Evolutionary conservation across 2,113 vertebrate genomes (phyloP), one percentile per base, ranked within the genome.

Genomic region (Cyanoramphus novaezelandiae): DNA sequence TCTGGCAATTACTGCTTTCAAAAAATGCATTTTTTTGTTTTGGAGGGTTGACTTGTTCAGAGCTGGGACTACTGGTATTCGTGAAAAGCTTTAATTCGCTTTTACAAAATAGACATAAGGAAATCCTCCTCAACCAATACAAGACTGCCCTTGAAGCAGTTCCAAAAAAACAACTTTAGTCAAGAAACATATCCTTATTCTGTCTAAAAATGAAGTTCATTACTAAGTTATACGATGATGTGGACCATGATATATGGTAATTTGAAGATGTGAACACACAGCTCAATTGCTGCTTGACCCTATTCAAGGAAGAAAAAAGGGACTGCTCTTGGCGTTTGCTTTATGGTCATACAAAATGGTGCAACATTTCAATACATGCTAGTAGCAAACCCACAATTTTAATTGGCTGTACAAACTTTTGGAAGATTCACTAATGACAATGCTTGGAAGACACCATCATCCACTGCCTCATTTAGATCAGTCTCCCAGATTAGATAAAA

Each of bases 261-360:
- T 20, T 43, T 3, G 31, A 76, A 77, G 7, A 63, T 7, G 5
- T 20, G 15, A 93, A 67, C 17, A 37, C n/a, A 72, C 9, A 71
- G 43, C 7, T 69, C 35, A 77, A 1, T 19, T 72, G 14, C 59
- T 77, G 19, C 17, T 86, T 57, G 29, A 86, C 8, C 5, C 4
- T 67, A 17, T 6, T 13, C 11, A 37, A 46, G 33, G 7, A 80
- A 2, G 1, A 5, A 43, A 57, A 43, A 82, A 28, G 10, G 3
- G 7, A 65, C 41, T 0, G 0, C 3, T 62, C 28, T n/a, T 69
- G 19, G 77, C 86, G n/a, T 24, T 18, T 77, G 12, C 44, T n/a
- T 20, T 47, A 17, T 24, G n/a, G 18, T 14, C 31, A 41, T 10
- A 31, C 4, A 62, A 74, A 88, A 68, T 2, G 7, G 59, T 23